Base-by-base conservation (phyloP, 2,113 vertebrate genomes). In the Archilochus colubris region DNA sequence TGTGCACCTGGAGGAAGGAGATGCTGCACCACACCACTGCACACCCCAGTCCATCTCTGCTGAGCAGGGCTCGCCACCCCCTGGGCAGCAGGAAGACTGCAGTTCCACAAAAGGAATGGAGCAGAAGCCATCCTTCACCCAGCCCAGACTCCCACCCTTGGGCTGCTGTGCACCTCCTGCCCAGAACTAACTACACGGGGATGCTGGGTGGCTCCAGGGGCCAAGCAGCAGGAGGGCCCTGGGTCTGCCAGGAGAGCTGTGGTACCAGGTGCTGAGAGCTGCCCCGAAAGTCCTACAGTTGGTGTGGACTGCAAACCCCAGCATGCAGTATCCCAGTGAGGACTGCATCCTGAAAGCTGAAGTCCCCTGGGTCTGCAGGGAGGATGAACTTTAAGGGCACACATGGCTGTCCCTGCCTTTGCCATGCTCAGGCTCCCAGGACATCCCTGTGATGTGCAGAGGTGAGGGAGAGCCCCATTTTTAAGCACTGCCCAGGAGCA, bases 1-100 rank as follows among this genome's bases (percentile, higher is more conserved):
- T 15, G 76, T 88, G 72, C 90, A 66, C 58, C 79, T 78, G 50
- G 82, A 83, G 73, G 82, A 61, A 94, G 86, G 86, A 81, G 78
- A 44, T 36, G 61, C 51, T 23, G 88, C 90, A 54, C 55, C 90
- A 54, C 58, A 27, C 66, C 7, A 15, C 91, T 46, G 81, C 78
- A 73, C 66, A 63, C 59, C 67, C 7, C 1, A 16, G 40, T 18
- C 76, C 84, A 58, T 43, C 75, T 88, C 55, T 14, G 67, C 80
- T 2, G 70, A 85, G 92, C 63, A 15, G 9, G 22, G 77, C 59
- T 89, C 84, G 94, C 96, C 95, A 75, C 94, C 97, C 61, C 61
- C 81, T 84, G 95, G 96, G 70, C 73, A 3, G 33, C 40, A 43
- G 44, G 46, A 50, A 91, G 51, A 91, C 53, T 95, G 91, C 96